Conservation (phyloP, 2,888 invertebrate species). For the Lithodes maja region DNA sequence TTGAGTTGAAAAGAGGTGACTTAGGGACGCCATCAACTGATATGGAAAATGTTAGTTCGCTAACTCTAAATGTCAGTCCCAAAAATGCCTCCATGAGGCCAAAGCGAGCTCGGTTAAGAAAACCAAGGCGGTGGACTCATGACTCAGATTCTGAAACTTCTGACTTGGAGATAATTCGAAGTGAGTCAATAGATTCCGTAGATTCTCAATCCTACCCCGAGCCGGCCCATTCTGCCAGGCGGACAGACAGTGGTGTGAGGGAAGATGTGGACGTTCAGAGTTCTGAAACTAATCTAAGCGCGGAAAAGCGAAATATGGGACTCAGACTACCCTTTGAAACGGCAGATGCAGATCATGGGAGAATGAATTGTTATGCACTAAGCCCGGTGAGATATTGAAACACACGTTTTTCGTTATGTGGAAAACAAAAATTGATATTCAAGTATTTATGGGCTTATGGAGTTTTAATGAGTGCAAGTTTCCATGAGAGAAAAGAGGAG, state of each 20-base stretch:
- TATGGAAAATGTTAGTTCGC: constrained; percentile 36
- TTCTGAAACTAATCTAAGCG: neutral
- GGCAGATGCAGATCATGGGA: constrained; percentile 26
- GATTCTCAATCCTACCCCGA: constrained; percentile 46
- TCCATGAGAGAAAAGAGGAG: too few species aligned
- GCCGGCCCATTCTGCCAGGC: neutral
- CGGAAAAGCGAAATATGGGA: constrained; percentile 7
- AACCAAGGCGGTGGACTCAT: neutral
- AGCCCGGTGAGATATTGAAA: constrained; percentile 44
- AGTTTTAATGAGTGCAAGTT: too few species aligned
- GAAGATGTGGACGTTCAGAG: neutral
- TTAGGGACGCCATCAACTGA: constrained; percentile 47
- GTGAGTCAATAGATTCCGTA: constrained; percentile 44
- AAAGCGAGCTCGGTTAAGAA: constrained; percentile 40
- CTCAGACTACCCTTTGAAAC: constrained; percentile 40
- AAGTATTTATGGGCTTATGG: too few species aligned
- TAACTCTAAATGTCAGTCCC: constrained; percentile 42
- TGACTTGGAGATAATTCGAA: constrained; percentile 31
- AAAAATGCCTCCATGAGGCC: constrained; percentile 34
- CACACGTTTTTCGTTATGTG: neutral
- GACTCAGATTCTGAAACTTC: constrained; percentile 22
- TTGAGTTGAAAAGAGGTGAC: constrained; percentile 46
- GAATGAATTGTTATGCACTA: constrained; percentile 42
- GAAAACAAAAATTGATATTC: neutral
- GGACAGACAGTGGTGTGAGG: constrained; percentile 15